Percentiles rank a stretch among this genome's conserved stretches.
Evolutionary conservation across 2,113 vertebrate species (phyloP).

Genomic region (Nansenia antarctica): DNA sequence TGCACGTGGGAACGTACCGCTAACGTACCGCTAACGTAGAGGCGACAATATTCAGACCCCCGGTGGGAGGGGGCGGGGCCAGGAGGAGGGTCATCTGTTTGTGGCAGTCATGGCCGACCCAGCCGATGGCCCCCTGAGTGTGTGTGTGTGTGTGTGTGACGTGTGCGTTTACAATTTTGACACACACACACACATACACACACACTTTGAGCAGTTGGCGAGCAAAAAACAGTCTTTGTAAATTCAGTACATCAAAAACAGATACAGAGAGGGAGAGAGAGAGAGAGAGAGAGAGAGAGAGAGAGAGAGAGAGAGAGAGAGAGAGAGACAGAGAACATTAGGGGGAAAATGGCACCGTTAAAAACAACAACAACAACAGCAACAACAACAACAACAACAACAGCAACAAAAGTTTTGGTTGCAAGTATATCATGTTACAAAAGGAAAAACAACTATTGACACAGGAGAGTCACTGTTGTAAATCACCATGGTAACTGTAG

Average conservation of each 20-base stretch:
- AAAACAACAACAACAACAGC: conserved; percentile 31
- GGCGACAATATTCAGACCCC: too few relatives aligned
- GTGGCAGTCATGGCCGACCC: too few relatives aligned
- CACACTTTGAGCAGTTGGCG: conserved; percentile 23
- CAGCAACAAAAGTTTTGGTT: conserved; percentile 73
- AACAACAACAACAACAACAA: conserved; percentile 35
- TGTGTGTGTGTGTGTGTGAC: too few relatives aligned
- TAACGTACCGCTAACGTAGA: too few relatives aligned
- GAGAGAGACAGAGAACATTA: conserved; percentile 18
- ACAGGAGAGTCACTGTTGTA: conserved; percentile 38
- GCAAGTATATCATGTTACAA: conserved; percentile 54
- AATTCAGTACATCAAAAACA: not conserved
- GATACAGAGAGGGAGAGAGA: conserved; percentile 13
- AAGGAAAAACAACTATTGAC: conserved; percentile 37
- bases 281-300: too few relatives aligned
- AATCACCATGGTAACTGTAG: conserved; percentile 37
- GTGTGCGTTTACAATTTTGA: too few relatives aligned
- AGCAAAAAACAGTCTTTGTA: conserved; percentile 43
- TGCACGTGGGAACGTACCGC: too few relatives aligned
- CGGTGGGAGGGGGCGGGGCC: too few relatives aligned
- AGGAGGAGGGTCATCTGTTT: too few relatives aligned
- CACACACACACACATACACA: too few relatives aligned
- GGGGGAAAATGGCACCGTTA: conserved; percentile 55
- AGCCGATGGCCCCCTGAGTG: too few relatives aligned
- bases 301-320: too few relatives aligned